A percentile compares a stretch with the other conserved stretches of the same genome.
phyloP scores from a whole-genome alignment of 2,888 invertebrate species.

The Melolontha melolontha region DNA sequence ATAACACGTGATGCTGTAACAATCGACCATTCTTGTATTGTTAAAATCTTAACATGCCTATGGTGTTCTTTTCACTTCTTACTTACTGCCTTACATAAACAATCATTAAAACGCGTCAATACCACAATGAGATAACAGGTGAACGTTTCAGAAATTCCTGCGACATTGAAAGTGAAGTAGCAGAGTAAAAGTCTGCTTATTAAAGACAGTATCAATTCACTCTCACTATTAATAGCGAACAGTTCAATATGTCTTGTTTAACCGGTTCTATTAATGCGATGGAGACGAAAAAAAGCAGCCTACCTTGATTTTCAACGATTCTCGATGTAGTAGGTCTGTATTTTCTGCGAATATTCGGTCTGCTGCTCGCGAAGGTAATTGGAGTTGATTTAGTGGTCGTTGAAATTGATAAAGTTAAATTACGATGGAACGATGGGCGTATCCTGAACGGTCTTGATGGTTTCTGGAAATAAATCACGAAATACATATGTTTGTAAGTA shows the following conservation, averaged over 20 bases:
- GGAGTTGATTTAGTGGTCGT: conserved; percentile 50
- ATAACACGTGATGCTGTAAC: too few species aligned
- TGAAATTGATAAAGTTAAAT: conserved; percentile 55
- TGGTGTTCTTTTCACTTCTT: neutral
- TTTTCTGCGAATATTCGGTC: conserved; percentile 38
- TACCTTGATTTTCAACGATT: conserved; percentile 39
- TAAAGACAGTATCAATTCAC: conserved; percentile 13
- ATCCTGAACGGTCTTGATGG: conserved; percentile 42
- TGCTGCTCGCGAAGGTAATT: conserved; percentile 29
- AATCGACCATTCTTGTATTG: too few species aligned
- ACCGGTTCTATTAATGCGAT: conserved; percentile 20
- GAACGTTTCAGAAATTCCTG: conserved; percentile 15
- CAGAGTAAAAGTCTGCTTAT: conserved; percentile 33
- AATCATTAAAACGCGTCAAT: conserved; percentile 3
- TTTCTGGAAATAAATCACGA: conserved; percentile 42
- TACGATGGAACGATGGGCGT: conserved; percentile 27
- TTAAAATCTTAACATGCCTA: too few species aligned
- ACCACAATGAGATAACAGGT: conserved; percentile 10
- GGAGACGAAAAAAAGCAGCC: conserved; percentile 26
- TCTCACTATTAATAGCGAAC: conserved; percentile 4
- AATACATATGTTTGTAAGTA: conserved; percentile 1
- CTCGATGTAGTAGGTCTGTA: conserved; percentile 37
- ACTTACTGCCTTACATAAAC: neutral
- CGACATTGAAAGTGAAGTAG: conserved; percentile 36
- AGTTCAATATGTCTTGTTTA: conserved; percentile 12